A percentile compares a stretch with the other conserved stretches of the same genome.
Conservation (phyloP, 2,888 invertebrate genomes). For the Sericinus montela region DNA sequence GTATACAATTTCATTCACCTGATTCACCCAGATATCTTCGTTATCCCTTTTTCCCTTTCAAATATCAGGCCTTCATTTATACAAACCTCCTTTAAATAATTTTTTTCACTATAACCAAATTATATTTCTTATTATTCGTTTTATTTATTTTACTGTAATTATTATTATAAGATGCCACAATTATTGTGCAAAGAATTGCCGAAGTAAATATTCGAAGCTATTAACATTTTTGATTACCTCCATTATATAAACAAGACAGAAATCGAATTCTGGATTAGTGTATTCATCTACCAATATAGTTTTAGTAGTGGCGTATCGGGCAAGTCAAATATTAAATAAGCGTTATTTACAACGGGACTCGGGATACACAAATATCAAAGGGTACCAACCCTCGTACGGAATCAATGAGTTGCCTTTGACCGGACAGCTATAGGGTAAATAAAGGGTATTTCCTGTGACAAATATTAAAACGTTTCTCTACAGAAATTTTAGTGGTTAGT, state of each 20-base stretch:
- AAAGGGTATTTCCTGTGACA: slow-evolving; percentile 60
- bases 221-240: too few species aligned
- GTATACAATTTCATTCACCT: too few species aligned
- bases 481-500: slow-evolving; percentile 25
- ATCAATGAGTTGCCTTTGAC: slow-evolving; percentile 57
- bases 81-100: too few species aligned
- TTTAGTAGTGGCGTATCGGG: slow-evolving; percentile 19
- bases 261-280: slow-evolving; percentile 13
- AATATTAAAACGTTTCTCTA: slow-evolving; percentile 45
- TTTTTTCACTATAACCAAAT: too few species aligned
- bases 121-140: too few species aligned
- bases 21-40: too few species aligned
- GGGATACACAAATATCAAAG: slow-evolving; percentile 50
- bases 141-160: too few species aligned
- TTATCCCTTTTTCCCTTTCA: too few species aligned
- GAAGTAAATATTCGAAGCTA: too few species aligned
- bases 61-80: too few species aligned
- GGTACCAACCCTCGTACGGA: slow-evolving; percentile 38
- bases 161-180: too few species aligned
- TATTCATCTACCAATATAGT: slow-evolving; percentile 10
- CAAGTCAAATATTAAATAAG: slow-evolving; percentile 47
- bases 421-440: slow-evolving; percentile 62
- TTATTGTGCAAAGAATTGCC: too few species aligned
- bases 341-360: slow-evolving; percentile 48
- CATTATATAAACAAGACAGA: not conserved